Conservation (phyloP, 2,113 vertebrate genomes). For the Vulpes lagopus region DNA sequence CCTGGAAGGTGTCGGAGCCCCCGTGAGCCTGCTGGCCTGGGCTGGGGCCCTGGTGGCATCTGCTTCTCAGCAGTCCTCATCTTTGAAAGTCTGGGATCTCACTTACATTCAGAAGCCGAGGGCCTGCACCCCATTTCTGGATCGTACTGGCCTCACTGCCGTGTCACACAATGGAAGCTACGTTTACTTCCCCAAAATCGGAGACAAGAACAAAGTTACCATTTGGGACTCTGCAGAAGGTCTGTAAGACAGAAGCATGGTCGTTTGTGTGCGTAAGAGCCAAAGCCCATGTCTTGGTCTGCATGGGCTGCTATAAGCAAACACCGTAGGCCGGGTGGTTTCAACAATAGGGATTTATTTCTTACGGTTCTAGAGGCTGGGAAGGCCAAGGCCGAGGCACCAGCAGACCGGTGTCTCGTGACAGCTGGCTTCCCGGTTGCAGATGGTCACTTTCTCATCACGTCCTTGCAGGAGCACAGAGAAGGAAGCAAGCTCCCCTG, state of each 20-base stretch:
- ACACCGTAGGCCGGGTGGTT: neutral
- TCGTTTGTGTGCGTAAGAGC: neutral
- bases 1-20: constrained; percentile 85
- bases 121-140: constrained; percentile 80
- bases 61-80: constrained; percentile 80
- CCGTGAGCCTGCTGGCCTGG: constrained; percentile 82
- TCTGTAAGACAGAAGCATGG: constrained; percentile 54
- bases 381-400: neutral
- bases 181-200: constrained; percentile 87
- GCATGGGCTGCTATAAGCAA: neutral
- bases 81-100: constrained; percentile 88
- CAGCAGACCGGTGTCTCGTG: neutral
- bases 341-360: neutral
- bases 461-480: neutral
- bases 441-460: neutral
- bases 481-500: neutral
- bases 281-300: neutral
- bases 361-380: neutral
- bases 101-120: constrained; percentile 75
- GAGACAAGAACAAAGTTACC: constrained; percentile 86
- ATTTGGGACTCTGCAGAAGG: constrained; percentile 90
- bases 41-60: constrained; percentile 84
- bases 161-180: constrained; percentile 84
- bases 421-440: neutral
- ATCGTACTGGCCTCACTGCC: constrained; percentile 81